These are phyloP conservation scores for Ophioderma brevispina DNA, from an alignment of 35 echinoderm and acorn worm genomes.

Conservation along the genomic window DNA sequence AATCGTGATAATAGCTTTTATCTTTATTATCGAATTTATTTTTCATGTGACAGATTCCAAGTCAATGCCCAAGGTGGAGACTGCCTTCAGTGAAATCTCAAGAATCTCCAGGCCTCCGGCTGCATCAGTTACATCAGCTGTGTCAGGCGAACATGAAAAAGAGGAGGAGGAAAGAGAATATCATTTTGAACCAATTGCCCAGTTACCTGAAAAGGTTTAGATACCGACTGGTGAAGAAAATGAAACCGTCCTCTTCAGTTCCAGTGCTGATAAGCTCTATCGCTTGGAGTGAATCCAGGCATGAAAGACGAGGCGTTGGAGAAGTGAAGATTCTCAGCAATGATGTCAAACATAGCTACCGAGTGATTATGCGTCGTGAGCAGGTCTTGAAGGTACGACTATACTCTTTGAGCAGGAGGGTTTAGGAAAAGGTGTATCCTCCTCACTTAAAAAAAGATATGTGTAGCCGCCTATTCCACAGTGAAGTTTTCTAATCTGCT, in stretches of 20 bases:
- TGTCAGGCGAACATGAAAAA: slow-evolving; percentile 23
- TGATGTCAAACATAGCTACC: slow-evolving; percentile 14
- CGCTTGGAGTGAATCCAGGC: slow-evolving; percentile 59
- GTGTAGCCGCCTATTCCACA: too few species aligned
- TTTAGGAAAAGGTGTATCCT: too few species aligned
- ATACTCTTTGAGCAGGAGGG: too few species aligned
- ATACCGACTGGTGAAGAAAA: slow-evolving; percentile 83
- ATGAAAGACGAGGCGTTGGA: slow-evolving; percentile 88
- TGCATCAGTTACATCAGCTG: not conserved
- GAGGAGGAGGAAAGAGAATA: slow-evolving; percentile 66
- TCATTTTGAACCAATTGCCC: slow-evolving; percentile 78
- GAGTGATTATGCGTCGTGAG: slow-evolving; percentile 88
- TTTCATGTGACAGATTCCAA: too few species aligned
- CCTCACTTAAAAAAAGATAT: too few species aligned
- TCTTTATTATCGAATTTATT: too few species aligned
- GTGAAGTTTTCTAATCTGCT: too few species aligned
- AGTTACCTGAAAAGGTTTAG: slow-evolving; percentile 66
- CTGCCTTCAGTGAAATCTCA: not conserved
- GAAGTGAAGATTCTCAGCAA: slow-evolving; percentile 82
- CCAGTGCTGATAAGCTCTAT: slow-evolving; percentile 86
- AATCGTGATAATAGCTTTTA: too few species aligned
- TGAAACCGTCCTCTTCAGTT: slow-evolving; percentile 68
- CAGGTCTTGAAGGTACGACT: slow-evolving; percentile 47
- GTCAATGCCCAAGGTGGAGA: not conserved
- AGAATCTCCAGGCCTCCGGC: not conserved